Percentiles rank a stretch among this genome's conserved stretches.
Evolutionary conservation across 2,797 vertebrate species (phyloP).

Genomic region (Halcyon chelicuti): DNA sequence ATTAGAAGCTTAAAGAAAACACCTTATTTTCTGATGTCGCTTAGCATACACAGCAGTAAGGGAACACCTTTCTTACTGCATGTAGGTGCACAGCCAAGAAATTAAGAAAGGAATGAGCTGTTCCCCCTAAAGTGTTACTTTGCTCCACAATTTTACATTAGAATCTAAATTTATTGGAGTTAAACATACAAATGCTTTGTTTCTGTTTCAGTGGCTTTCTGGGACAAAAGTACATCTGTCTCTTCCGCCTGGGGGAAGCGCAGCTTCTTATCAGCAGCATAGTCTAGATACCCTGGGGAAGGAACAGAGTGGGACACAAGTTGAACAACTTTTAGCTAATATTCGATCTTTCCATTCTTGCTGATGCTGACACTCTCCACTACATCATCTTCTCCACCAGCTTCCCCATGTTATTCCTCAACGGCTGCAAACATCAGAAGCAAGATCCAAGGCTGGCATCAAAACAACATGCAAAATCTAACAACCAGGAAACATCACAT

Average conservation of each 20-base stretch:
- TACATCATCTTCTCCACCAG: not conserved
- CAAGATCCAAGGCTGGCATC: slow-evolving; percentile 1
- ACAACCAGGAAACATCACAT: not conserved
- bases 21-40: not conserved
- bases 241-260: not conserved
- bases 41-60: not conserved
- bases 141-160: not conserved
- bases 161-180: not conserved
- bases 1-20: not conserved
- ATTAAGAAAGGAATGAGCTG: not conserved
- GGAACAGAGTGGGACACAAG: not conserved
- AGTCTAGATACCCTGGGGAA: not conserved
- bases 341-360: not conserved
- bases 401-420: not conserved
- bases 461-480: slow-evolving; percentile 24
- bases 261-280: not conserved
- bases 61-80: not conserved
- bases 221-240: not conserved
- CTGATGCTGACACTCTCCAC: not conserved
- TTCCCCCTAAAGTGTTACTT: not conserved
- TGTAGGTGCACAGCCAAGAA: not conserved
- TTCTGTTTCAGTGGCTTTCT: not conserved
- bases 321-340: not conserved
- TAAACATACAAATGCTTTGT: not conserved
- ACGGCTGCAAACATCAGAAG: slow-evolving; percentile 1